Evolutionary conservation across 2,113 vertebrate genomes (phyloP).

Genomic region (Dipodomys stephensi): DNA sequence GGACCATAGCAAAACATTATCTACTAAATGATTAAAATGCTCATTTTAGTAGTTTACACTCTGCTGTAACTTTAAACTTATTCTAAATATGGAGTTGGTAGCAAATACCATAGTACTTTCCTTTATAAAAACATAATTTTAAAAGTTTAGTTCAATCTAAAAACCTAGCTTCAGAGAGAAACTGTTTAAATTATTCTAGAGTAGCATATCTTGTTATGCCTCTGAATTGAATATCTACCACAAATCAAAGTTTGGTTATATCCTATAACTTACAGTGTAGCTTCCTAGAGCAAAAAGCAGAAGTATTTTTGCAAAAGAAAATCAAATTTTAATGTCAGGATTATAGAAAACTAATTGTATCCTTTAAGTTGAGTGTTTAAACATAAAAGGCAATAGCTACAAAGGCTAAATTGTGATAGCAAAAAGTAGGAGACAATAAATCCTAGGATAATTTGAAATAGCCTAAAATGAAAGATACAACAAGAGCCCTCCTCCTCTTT

Average conservation of each 20-base stretch:
- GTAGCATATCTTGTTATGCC: neutral
- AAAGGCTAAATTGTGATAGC: neutral
- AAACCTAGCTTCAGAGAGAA: neutral
- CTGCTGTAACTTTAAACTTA: too few species aligned
- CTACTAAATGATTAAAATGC: neutral
- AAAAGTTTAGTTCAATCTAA: neutral
- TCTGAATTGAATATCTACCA: conserved; percentile 3
- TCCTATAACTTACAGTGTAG: neutral
- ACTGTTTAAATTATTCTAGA: conserved; percentile 26
- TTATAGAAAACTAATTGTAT: neutral
- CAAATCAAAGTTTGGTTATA: conserved; percentile 14
- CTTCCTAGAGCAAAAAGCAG: neutral
- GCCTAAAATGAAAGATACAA: neutral
- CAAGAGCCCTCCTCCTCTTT: neutral
- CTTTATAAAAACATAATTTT: neutral
- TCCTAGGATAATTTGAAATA: neutral
- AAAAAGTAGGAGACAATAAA: neutral
- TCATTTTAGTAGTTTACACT: neutral
- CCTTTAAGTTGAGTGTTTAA: neutral
- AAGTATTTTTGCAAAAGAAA: neutral
- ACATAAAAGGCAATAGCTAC: neutral
- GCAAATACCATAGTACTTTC: neutral
- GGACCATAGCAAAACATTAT: neutral
- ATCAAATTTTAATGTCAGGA: neutral
- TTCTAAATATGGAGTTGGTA: neutral